phyloP scores from a whole-genome alignment of 2,797 vertebrate species.

The Coregonus suidteri region DNA sequence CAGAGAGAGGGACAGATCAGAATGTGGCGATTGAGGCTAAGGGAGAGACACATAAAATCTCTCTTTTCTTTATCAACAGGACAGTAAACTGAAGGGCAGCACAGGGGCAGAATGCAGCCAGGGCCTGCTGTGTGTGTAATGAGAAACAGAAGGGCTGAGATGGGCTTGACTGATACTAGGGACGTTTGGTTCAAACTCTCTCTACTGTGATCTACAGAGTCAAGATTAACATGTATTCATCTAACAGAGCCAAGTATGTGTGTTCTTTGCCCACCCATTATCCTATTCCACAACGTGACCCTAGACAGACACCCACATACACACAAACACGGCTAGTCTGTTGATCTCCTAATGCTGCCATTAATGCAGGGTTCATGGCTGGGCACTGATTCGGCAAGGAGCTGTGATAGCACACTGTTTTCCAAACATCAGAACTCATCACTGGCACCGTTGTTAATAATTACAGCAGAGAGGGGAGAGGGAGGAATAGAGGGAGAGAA shows the following conservation, averaged over 20 bases:
- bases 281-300: not conserved
- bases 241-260: not conserved
- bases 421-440: not conserved
- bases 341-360: not conserved
- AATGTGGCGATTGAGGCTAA: not conserved
- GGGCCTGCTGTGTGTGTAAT: constrained; percentile 11
- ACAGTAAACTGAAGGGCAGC: not conserved
- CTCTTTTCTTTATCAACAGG: not conserved
- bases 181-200: not conserved
- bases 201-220: not conserved
- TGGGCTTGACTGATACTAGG: not conserved
- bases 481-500: not conserved
- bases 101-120: not conserved
- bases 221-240: not conserved
- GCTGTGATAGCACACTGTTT: not conserved
- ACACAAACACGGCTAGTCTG: not conserved
- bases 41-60: constrained; percentile 7
- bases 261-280: not conserved
- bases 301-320: not conserved
- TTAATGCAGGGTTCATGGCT: not conserved
- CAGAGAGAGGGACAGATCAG: constrained; percentile 29
- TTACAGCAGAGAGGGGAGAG: not conserved
- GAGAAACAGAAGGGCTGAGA: constrained; percentile 8
- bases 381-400: not conserved
- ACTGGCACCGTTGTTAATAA: not conserved